A percentile compares a stretch with the other conserved stretches of the same genome.
Conservation (phyloP, 2,113 vertebrate genomes). For the Larimichthys crocea region DNA sequence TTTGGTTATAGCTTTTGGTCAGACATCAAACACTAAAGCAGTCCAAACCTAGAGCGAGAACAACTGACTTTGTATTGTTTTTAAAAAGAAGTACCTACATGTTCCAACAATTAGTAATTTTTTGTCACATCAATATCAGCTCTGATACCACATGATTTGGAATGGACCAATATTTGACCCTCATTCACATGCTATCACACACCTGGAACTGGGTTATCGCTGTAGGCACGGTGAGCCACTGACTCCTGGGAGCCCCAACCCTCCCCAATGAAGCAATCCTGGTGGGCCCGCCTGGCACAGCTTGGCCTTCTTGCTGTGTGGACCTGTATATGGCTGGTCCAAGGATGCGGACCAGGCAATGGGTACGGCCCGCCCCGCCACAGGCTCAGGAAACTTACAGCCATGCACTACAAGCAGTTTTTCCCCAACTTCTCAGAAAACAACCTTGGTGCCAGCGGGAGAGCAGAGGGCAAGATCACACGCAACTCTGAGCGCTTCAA, state of each 20-base stretch:
- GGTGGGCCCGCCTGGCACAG: constrained; percentile 80
- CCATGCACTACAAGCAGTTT: constrained; percentile 94
- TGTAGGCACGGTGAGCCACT: constrained; percentile 65
- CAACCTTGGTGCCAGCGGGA: constrained; percentile 96
- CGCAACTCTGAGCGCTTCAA: constrained; percentile 95
- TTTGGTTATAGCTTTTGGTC: background rate
- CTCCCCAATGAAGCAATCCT: constrained; percentile 84
- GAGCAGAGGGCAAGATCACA: constrained; percentile 95
- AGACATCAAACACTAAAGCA: background rate
- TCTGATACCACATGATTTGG: constrained; percentile 62
- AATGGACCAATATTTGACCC: constrained; percentile 72
- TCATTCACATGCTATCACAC: constrained; percentile 72
- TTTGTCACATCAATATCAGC: constrained; percentile 17
- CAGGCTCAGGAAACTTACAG: constrained; percentile 89
- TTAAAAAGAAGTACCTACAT: constrained; percentile 4
- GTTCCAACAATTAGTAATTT: background rate
- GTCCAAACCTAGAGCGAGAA: background rate
- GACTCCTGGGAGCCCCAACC: constrained; percentile 69
- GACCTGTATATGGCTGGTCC: constrained; percentile 83
- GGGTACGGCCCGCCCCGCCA: constrained; percentile 88
- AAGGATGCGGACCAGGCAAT: constrained; percentile 92
- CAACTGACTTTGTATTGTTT: background rate
- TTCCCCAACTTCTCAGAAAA: constrained; percentile 97
- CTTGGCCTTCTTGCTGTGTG: constrained; percentile 84
- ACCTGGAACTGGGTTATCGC: constrained; percentile 67